Base-by-base conservation (phyloP, 2,888 invertebrate species). In the Pseudeuparius sepicola region DNA sequence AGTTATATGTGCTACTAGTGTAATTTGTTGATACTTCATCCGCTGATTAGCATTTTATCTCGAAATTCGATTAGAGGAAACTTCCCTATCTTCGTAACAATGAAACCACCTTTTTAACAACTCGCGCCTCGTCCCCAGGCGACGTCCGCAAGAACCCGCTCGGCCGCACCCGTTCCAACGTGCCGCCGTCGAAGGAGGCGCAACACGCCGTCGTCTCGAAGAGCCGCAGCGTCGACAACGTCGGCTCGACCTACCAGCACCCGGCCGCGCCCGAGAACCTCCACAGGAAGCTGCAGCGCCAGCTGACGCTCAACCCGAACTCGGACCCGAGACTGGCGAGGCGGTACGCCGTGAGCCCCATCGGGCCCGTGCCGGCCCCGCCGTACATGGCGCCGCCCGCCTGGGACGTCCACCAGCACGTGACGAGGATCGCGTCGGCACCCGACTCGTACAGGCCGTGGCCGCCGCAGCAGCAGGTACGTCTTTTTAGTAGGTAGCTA, bases 281-380 rank as follows among this genome's bases (percentile, higher is more conserved):
- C 39, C 88, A 89, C 54, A 68, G 78, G 36, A 87, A 86, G 59
- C 65, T 89, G 17, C 80, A 78, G 44, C 68, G 88, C 4, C 86
- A 87, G 55, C 64, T 86, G 27, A 84, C 86, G 9, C 60, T 89
- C n/a, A 86, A 87, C 61, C 87, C 87, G 1, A 66, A 68, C 12
- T 78, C 77, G 46, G 88, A 89, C 64, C 81, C 85, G 4, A 66
- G 87, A 37, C 61, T 79, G 31, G 64, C 64, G 1, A 40, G 48
- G 14, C 37, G 50, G n/a, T 48, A 42, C 28, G 41, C 43, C 49
- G 58, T 43, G n/a, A n/a, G n/a, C 48, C 56, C 42, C 2, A 31
- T 43, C 39, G 41, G 45, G 33, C 43, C 25, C 3, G 34, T 31
- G 7, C 44, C 41, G 2, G 44, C 46, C 14, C 46, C 46, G 3